Conservation (phyloP, 2,888 invertebrate species). For the Metellina segmentata region DNA sequence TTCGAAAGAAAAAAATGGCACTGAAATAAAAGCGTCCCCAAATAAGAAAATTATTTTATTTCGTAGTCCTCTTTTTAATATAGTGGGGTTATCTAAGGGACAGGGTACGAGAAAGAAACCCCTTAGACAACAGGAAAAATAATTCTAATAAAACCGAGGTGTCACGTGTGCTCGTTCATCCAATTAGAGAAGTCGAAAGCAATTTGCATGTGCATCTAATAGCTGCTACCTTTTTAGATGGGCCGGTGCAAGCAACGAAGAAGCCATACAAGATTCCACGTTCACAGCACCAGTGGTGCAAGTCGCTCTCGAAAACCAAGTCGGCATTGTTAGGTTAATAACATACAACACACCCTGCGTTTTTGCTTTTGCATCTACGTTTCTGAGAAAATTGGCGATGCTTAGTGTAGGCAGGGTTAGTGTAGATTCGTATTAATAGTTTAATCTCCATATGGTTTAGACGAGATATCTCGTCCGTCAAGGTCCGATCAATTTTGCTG, state of each 20-base stretch:
- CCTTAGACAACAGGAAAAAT: conserved; percentile 2
- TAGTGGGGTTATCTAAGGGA: too few species aligned
- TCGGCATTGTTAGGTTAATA: background rate
- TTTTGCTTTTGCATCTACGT: background rate
- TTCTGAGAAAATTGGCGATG: too few species aligned
- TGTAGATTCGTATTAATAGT: too few species aligned
- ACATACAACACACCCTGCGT: background rate
- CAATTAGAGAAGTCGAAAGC: conserved; percentile 64
- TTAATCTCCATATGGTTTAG: too few species aligned
- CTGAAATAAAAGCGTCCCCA: too few species aligned
- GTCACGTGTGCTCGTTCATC: conserved; percentile 58
- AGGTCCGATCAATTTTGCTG: too few species aligned
- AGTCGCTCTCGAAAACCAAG: background rate
- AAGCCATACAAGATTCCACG: conserved; percentile 31
- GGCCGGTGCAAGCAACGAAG: conserved; percentile 1
- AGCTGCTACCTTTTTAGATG: conserved; percentile 24
- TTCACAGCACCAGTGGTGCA: background rate
- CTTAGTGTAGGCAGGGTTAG: too few species aligned
- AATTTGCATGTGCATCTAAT: conserved; percentile 64
- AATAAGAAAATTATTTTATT: too few species aligned
- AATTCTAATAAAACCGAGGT: conserved; percentile 40
- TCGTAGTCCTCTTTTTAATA: too few species aligned
- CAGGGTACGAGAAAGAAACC: too few species aligned
- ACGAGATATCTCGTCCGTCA: too few species aligned
- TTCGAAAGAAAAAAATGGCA: too few species aligned